These are phyloP conservation scores for Clitarchus hookeri DNA, from an alignment of 2,888 invertebrate genomes.

Conservation along the genomic window DNA sequence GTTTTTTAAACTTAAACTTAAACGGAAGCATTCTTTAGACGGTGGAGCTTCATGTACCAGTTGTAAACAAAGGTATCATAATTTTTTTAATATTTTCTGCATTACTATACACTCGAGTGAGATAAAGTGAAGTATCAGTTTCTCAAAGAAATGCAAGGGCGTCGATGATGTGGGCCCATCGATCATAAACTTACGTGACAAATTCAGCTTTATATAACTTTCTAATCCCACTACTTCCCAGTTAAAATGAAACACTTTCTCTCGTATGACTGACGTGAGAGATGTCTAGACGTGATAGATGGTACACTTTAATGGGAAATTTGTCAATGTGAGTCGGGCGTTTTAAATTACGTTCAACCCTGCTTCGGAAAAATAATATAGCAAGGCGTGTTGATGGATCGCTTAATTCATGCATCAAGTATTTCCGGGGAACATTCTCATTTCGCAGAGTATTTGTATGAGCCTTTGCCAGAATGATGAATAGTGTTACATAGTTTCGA, in stretches of 20 bases:
- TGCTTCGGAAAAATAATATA: background rate
- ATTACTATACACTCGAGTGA: too few relatives aligned
- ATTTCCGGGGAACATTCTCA: background rate
- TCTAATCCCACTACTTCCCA: background rate
- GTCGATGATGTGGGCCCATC: background rate
- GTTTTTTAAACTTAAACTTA: too few relatives aligned
- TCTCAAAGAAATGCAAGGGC: too few relatives aligned
- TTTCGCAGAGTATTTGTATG: background rate
- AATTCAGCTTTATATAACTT: background rate
- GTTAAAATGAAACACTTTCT: background rate
- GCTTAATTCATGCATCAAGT: slow-evolving; percentile 8
- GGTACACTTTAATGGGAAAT: background rate
- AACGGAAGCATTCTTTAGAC: too few relatives aligned
- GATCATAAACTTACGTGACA: background rate
- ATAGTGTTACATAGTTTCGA: background rate
- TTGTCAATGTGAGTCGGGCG: background rate
- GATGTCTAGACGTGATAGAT: background rate
- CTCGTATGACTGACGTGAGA: background rate
- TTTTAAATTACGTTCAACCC: background rate
- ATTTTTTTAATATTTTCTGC: too few relatives aligned
- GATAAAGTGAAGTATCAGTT: too few relatives aligned
- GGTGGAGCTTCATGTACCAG: too few relatives aligned
- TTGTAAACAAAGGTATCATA: too few relatives aligned
- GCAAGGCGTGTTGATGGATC: background rate
- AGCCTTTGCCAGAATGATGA: background rate